Base-by-base conservation (phyloP, 1,140 invertebrate genomes). In the Solen grandis region DNA sequence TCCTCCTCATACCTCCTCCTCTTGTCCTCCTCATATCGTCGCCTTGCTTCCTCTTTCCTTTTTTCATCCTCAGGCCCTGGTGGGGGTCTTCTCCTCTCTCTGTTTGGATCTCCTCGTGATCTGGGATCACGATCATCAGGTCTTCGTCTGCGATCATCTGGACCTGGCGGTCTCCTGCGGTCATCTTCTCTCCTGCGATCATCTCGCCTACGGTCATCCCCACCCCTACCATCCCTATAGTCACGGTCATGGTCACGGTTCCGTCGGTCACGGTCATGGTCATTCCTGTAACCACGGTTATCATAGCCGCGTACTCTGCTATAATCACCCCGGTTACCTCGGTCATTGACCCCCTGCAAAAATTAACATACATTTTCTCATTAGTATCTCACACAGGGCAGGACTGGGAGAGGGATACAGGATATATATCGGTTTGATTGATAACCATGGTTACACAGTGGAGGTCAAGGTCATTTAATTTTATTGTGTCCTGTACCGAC, bases 271-370 rank as follows among this genome's bases (percentile, higher is more conserved):
- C 73, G 50, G 25, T 55, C 65, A 69, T 55, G 22, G 75, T 78
- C 75, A 65, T 78, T 25, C 31, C 27, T 68, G 75, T 78, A 78
- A 78, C 75, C 75, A 78, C 75, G 75, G 75, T 78, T 78, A 78
- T 78, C 75, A 78, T 78, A 78, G 75, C 63, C 75, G 33, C 35
- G 25, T 29, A 16, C 29, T 54, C 69, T 78, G 75, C 75, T 69
- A 78, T 68, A 69, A 78, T 78, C 75, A 78, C 75, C 75, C 75
- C 63, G 75, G 75, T 78, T 78, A 78, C 75, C 65, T 68, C 50
- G 52, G 75, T 78, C 75, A 68, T 78, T 78, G n/a, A 78, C 75
- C 31, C 75, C 75, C 75, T 78, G 75, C n/a, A 78, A 78, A 76
- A 33, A 69, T 10, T 25, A 78, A 57, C 35, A 69, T 8, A 33